Base-by-base conservation (phyloP, 2,113 vertebrate species). In the Nesogale talazaci region DNA sequence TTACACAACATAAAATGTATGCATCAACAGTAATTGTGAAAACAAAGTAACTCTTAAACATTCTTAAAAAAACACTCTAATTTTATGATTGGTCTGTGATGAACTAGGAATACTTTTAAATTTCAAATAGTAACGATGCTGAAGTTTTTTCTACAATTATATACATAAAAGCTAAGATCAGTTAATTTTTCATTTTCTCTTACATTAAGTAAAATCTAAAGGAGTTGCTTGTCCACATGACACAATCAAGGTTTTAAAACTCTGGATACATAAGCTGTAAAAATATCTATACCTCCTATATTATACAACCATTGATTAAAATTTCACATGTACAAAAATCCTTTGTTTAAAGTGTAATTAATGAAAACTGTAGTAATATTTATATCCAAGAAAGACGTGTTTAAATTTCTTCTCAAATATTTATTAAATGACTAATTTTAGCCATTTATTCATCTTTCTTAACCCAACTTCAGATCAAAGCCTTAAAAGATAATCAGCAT, bases 361-460 rank as follows among this genome's bases (percentile, higher is more conserved):
- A 80, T 63, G 10, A 84, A 93, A 93, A 90, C 17, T 34, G 27
- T 87, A 29, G 56, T 56, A 82, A 83, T 65, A 88, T 11, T 65
- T 22, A 87, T 89, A 88, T 65, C 36, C 87, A 75, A 87, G 82
- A 80, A 88, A 90, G 94, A 82, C 29, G 6, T 93, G 34, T 75
- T 93, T n/a, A 88, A 93, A 86, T 80, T 95, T 70, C 38, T 83
- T 57, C 15, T 83, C 40, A 80, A 80, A 11, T 92, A 59, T 29
- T 86, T 92, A 86, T 17, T n/a, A 70, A 92, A 94, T 34, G 3
- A n/a, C 38, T 52, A 36, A 83, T 56, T 81, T 31, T 74, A 38
- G 63, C 57, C 88, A 85, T 20, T 42, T 90, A 19, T 85, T n/a
- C 42, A 82, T 52, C 56, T 42, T 94, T 92, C 72, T 27, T 77